Base-by-base conservation (phyloP, 2,797 vertebrate genomes). In the Platalea minor region DNA sequence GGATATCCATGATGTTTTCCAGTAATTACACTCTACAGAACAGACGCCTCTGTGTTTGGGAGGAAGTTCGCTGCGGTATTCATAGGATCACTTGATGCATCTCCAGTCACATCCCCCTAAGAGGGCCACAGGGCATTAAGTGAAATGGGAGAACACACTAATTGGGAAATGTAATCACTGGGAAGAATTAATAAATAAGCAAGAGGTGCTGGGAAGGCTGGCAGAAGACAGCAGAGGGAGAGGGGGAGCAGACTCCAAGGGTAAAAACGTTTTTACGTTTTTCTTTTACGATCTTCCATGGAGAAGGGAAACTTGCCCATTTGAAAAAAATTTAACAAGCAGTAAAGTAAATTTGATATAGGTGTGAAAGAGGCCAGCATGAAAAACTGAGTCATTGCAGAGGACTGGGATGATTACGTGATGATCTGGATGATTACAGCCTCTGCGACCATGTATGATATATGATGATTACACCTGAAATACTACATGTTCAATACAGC, bases 151-250 rank as follows among this genome's bases (percentile, higher is more conserved):
- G 69, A 92, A 65, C 50, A 54, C 13, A 16, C 63, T 88, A 65
- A 89, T 69, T 85, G 73, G 77, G 88, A 94, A 94, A 84, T 59
- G 28, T 39, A 88, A 78, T 69, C 80, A 45, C n/a, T 23, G 57
- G 45, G 63, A 85, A 93, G 74, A 87, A 48, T 69, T 88, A 86
- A 86, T 85, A 91, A 95, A 81, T 78, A 93, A 95, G 46, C 43
- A 91, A 83, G 70, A 87, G 45, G 56, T 5, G 15, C 67, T 84
- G 46, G 41, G 33, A 93, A 91, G 28, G 50, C 59, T 93, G 72
- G 37, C 54, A 93, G 74, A 63, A 74, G 54, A 54, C 50, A 89
- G 60, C 29, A 94, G 37, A 93, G 41, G 67, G 59, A 59, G 11
- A 93, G 41, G 67, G 59, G 56, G 11, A 93, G 31, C 41, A 85